phyloP scores from a whole-genome alignment of 2,797 vertebrate species.

The Myripristis jacobus region DNA sequence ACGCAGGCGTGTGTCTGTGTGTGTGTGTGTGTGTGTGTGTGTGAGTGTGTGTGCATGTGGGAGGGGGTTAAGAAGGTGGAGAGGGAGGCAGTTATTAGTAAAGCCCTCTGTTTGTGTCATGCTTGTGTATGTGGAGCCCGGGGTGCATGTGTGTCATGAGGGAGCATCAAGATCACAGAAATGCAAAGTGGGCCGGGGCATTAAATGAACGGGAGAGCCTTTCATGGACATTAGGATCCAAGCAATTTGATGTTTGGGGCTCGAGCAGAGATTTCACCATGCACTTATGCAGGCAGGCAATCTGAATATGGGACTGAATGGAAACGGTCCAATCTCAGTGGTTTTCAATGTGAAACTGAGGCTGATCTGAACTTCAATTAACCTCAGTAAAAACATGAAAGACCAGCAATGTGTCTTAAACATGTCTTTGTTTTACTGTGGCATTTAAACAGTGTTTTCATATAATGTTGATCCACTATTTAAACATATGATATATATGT shows the following conservation, averaged over 20 bases:
- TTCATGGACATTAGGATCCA: constrained; percentile 77
- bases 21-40: constrained; percentile 33
- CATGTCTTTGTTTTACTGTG: constrained; percentile 35
- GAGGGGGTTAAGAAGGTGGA: constrained; percentile 64
- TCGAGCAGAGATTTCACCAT: constrained; percentile 56
- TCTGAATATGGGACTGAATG: constrained; percentile 66
- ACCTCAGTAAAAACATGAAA: constrained; percentile 51
- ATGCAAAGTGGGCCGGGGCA: constrained; percentile 73
- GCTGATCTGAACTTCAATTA: constrained; percentile 62
- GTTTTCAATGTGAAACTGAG: constrained; percentile 66
- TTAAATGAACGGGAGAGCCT: constrained; percentile 74
- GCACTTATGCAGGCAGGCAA: constrained; percentile 58
- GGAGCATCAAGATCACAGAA: constrained; percentile 59
- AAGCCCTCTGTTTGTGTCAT: constrained; percentile 71
- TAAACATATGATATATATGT: too few relatives aligned
- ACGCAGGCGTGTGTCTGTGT: constrained; percentile 16
- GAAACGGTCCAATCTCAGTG: constrained; percentile 64
- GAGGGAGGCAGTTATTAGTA: constrained; percentile 76
- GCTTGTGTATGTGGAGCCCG: constrained; percentile 42
- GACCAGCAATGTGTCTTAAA: constrained; percentile 56
- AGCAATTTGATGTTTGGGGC: constrained; percentile 41
- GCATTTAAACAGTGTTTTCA: constrained; percentile 25
- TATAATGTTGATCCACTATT: constrained; percentile 4
- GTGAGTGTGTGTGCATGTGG: constrained; percentile 8
- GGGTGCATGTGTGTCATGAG: constrained; percentile 56